Conservation (phyloP, 2,113 vertebrate species). For the Glaucomys volans region DNA sequence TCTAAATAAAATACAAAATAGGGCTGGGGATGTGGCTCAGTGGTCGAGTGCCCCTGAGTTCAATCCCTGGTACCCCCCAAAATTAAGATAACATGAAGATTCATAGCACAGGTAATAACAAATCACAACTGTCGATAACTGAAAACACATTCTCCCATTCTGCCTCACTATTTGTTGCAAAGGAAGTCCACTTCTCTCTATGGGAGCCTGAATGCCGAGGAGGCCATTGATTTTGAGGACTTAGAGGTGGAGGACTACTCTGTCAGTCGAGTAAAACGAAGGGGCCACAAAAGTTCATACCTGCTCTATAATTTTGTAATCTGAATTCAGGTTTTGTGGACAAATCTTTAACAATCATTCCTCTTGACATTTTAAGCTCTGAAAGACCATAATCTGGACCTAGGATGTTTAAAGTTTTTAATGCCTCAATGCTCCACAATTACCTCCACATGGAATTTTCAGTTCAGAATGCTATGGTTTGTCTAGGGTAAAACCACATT, state of each 20-base stretch:
- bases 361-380: conserved; percentile 48
- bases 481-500: conserved; percentile 25
- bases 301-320: conserved; percentile 1
- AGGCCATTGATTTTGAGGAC: neutral
- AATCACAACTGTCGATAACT: neutral
- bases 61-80: no score
- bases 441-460: neutral
- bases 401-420: neutral
- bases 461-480: neutral
- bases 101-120: neutral
- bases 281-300: neutral
- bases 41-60: no score
- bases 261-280: neutral
- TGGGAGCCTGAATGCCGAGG: neutral
- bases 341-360: neutral
- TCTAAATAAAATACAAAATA: no score
- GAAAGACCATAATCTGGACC: conserved; percentile 4
- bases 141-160: neutral
- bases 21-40: no score
- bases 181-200: neutral
- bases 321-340: neutral
- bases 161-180: neutral
- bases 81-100: neutral
- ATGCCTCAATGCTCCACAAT: neutral
- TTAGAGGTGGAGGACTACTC: neutral